Evolutionary conservation across 2,113 vertebrate genomes (phyloP).

Genomic region (Brachyhypopomus gauderio): DNA sequence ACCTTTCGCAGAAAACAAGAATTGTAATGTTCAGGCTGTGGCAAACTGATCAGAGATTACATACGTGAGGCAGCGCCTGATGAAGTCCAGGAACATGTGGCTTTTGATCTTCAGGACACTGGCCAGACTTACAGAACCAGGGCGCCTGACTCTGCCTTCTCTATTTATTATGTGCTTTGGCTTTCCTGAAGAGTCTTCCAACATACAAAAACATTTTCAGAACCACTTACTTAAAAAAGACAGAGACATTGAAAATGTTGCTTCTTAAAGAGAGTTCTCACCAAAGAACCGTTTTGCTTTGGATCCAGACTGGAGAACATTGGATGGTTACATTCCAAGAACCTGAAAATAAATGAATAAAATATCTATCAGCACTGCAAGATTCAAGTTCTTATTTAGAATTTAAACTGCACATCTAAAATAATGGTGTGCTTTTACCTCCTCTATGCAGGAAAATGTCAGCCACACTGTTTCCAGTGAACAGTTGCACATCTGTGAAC

Average conservation of each 20-base stretch:
- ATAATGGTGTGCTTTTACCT: conserved; percentile 70
- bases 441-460: conserved; percentile 96
- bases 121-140: conserved; percentile 84
- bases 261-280: conserved; percentile 63
- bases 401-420: too few relatives aligned
- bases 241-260: too few relatives aligned
- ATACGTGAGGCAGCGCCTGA: conserved; percentile 84
- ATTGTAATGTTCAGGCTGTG: neutral
- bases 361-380: neutral
- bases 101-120: conserved; percentile 83
- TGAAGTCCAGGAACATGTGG: conserved; percentile 84
- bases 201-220: conserved; percentile 25
- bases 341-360: conserved; percentile 73
- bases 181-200: conserved; percentile 84
- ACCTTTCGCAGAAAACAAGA: neutral
- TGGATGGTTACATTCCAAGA: conserved; percentile 84
- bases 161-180: conserved; percentile 85
- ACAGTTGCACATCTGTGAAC: conserved; percentile 85
- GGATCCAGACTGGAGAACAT: conserved; percentile 84
- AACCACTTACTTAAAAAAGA: too few relatives aligned
- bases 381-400: too few relatives aligned
- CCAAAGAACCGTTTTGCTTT: conserved; percentile 85
- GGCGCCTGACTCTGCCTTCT: conserved; percentile 83
- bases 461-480: conserved; percentile 87
- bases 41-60: too few relatives aligned